Base-by-base conservation (phyloP, 2,888 invertebrate species). In the Melinopterus prodromus region DNA sequence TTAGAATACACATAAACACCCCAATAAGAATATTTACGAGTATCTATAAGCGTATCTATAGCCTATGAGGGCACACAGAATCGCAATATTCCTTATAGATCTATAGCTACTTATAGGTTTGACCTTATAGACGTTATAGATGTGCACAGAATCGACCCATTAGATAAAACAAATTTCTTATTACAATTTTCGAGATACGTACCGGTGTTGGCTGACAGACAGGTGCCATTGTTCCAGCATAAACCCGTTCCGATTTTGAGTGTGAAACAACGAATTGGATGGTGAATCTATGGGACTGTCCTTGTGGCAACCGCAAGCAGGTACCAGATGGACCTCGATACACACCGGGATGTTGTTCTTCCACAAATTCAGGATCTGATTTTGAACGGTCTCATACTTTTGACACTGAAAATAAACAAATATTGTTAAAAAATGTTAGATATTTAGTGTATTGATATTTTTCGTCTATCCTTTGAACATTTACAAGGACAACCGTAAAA, bases 161-260 rank as follows among this genome's bases (percentile, higher is more conserved):
- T n/a, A n/a, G n/a, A n/a, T n/a, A n/a, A n/a, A n/a, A n/a, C 69
- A 53, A 38, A 70, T 75, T 70, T n/a, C n/a, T 36, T 37, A 15
- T 37, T 6, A 69, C 12, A 71, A 69, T 70, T 70, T 53, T 37
- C 3, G 26, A 26, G 7, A 6, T 72, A 87, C 88, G 87, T 87
- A 93, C 93, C 92, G 92, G 89, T 91, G 91, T 81, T 91, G 90
- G 70, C 92, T 90, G 80, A 94, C 91, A 84, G 92, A 92, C 88
- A 97, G 93, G 82, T 93, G 95, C 97, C 97, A 97, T 84, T 96
- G 92, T 89, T 97, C 97, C 83, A 97, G 90, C 78, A 96, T 91
- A 84, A 95, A 89, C 38, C 85, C 86, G 78, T 86, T 84, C 69
- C 69, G 78, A n/a, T 74, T 71, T 53, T 53, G 53, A 12, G 53